Base-by-base conservation (phyloP, 1,140 invertebrate species). In the Chironomus striatipennis region DNA sequence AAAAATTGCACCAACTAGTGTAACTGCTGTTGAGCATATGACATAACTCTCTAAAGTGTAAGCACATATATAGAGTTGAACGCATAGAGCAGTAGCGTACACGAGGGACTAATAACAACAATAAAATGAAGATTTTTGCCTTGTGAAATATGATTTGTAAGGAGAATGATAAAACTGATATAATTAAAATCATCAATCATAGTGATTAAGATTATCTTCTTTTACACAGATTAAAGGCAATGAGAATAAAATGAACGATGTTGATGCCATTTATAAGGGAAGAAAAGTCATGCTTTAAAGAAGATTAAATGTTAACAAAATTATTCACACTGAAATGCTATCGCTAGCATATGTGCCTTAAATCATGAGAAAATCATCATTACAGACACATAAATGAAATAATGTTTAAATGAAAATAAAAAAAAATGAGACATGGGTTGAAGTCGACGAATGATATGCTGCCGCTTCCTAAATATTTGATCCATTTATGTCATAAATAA, bases 161-260 rank as follows among this genome's bases (percentile, higher is more conserved):
- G 17, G 65, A 18, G 18, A 70, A 70, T 70, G 65, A 20, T 70
- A 21, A 21, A 70, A 70, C 65, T 18, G 65, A 70, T 70, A 70
- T 20, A 20, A 70, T 70, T 70, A 70, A 70, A 70, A 70, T 70
- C 65, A 70, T 70, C 65, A 70, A 70, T 70, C 65, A 70, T 70
- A 20, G 17, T 70, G 65, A 57, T 57, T 57, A 57, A 57, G 47
- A 57, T 57, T 57, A 57, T 57, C 47, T 57, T 57, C 47, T n/a
- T 57, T 57, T n/a, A 57, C 47, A n/a, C 12, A 57, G n/a, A 57
- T n/a, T 12, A 57, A 57, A 9, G 43, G 5, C 24, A 34, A 34
- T 34, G 24, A 34, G 24, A 34, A 34, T 34, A 5, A 34, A 47
- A 47, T 57, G 12, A 57, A n/a, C 47, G 47, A 57, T 57, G 47